A percentile compares a stretch with the other conserved stretches of the same genome.
These are phyloP conservation scores for Ornithorhynchus anatinus DNA, from an alignment of 2,113 vertebrate species.

Conservation along the genomic window DNA sequence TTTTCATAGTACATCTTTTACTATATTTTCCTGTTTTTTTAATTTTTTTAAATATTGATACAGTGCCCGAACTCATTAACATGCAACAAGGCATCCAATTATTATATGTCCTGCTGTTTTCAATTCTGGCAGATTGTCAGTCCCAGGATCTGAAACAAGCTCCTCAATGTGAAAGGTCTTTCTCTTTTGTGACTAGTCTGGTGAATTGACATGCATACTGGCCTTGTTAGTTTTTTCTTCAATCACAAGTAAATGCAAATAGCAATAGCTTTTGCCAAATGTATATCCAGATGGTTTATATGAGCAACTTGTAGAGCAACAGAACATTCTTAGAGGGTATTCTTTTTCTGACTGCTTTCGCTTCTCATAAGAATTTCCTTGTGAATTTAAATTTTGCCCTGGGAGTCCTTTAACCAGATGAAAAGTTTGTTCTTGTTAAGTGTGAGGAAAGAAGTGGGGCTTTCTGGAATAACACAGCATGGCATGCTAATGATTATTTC, in stretches of 20 bases:
- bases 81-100: slow-evolving; percentile 60
- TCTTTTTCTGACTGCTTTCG: neutral
- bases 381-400: neutral
- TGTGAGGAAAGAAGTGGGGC: neutral
- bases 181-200: slow-evolving; percentile 32
- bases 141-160: slow-evolving; percentile 49
- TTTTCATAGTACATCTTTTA: neutral
- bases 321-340: neutral
- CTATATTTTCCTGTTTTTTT: neutral
- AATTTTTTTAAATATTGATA: slow-evolving; percentile 1
- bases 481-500: too few relatives aligned
- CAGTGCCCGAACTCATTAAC: slow-evolving; percentile 50
- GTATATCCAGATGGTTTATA: slow-evolving; percentile 25
- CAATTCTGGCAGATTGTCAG: slow-evolving; percentile 39
- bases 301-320: slow-evolving; percentile 15
- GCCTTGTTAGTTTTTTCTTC: slow-evolving; percentile 35
- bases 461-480: too few relatives aligned
- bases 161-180: slow-evolving; percentile 43
- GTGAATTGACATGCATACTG: slow-evolving; percentile 35
- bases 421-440: neutral
- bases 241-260: slow-evolving; percentile 40
- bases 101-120: slow-evolving; percentile 64
- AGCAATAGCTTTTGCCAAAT: neutral
- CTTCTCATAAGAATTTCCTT: neutral
- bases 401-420: neutral